phyloP scores from a whole-genome alignment of 2,113 vertebrate genomes.

The Aphyosemion australe region DNA sequence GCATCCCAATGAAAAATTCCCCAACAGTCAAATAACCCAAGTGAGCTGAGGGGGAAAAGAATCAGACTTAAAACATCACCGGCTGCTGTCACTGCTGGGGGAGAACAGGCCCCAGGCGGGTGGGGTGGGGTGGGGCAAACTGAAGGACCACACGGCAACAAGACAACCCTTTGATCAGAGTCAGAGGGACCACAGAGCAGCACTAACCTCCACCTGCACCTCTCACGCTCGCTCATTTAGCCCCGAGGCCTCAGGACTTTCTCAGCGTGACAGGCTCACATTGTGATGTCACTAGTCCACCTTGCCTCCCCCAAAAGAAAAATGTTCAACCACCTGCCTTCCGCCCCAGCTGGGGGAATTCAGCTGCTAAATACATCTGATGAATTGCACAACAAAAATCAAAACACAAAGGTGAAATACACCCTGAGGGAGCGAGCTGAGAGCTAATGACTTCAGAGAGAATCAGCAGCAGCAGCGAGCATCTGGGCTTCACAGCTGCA shows the following conservation, averaged over 20 bases:
- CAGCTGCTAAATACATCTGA: constrained; percentile 74
- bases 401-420: constrained; percentile 62
- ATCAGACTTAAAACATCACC: constrained; percentile 75
- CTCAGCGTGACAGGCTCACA: constrained; percentile 64
- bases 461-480: constrained; percentile 35
- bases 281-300: constrained; percentile 73
- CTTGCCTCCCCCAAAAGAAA: constrained; percentile 34
- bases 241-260: constrained; percentile 43
- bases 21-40: constrained; percentile 69
- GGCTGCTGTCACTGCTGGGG: constrained; percentile 64
- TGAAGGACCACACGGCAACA: constrained; percentile 77
- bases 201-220: constrained; percentile 68
- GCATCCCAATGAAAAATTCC: constrained; percentile 71
- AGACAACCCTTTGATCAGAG: constrained; percentile 72
- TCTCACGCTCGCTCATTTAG: constrained; percentile 59
- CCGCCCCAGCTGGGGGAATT: constrained; percentile 72
- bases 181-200: constrained; percentile 60
- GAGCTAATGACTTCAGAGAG: constrained; percentile 66
- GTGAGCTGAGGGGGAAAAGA: constrained; percentile 53
- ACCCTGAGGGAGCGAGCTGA: constrained; percentile 36
- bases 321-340: constrained; percentile 72
- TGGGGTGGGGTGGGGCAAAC: constrained; percentile 75
- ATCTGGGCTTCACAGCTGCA: constrained; percentile 54
- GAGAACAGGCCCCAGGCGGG: constrained; percentile 45
- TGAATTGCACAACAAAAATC: constrained; percentile 66